Percentiles rank a stretch among this genome's conserved stretches.
phyloP scores from a whole-genome alignment of 2,888 invertebrate species.

The Perizoma flavofasciatum region DNA sequence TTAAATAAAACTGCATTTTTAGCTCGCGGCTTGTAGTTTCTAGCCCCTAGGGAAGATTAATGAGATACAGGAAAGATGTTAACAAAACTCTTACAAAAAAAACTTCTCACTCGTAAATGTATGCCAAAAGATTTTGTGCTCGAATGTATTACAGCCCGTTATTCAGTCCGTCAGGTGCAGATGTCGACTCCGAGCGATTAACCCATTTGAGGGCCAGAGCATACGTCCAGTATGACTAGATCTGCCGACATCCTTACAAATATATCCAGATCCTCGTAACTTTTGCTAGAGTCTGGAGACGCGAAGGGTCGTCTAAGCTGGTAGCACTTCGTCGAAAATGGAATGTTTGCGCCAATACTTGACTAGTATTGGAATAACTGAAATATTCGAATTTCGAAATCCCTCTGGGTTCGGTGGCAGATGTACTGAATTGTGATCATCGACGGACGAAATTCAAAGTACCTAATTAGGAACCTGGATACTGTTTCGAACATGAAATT shows the following conservation, averaged over 20 bases:
- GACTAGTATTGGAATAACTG: conserved; percentile 68
- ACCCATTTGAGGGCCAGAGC: conserved; percentile 71
- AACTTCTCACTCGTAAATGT: conserved; percentile 30
- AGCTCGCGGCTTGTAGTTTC: background rate
- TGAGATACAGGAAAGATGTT: conserved; percentile 24
- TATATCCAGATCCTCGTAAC: conserved; percentile 32
- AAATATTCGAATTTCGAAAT: conserved; percentile 62
- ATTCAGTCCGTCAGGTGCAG: conserved; percentile 80
- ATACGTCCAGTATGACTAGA: conserved; percentile 50
- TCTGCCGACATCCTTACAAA: conserved; percentile 46
- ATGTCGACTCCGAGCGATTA: conserved; percentile 77
- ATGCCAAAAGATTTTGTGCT: conserved; percentile 51
- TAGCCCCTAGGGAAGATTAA: conserved; percentile 14
- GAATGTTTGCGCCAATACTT: conserved; percentile 71
- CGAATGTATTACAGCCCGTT: conserved; percentile 64
- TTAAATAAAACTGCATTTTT: background rate
- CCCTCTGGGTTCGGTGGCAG: conserved; percentile 40
- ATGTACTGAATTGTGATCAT: conserved; percentile 33
- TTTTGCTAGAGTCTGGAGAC: conserved; percentile 26
- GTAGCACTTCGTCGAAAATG: conserved; percentile 55
- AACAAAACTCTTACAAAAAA: conserved; percentile 22
- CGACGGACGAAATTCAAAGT: conserved; percentile 8
- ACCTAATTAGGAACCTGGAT: conserved; percentile 2
- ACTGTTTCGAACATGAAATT: conserved; percentile 1
- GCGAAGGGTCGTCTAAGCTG: conserved; percentile 46